Conservation (phyloP, 1,140 invertebrate genomes). For the Zaprionus davidi region DNA sequence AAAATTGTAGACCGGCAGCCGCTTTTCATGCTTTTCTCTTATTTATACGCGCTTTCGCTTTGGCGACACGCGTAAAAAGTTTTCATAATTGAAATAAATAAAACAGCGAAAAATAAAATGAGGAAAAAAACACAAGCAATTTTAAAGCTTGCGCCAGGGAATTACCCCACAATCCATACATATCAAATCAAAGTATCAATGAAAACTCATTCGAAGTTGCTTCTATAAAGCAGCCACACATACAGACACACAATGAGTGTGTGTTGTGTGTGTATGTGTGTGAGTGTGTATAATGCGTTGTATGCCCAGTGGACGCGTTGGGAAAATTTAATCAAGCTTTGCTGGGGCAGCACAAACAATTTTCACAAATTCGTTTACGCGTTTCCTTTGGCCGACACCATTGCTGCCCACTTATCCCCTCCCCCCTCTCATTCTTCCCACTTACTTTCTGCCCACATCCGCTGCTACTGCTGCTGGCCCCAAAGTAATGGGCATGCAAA, state of each 20-base stretch:
- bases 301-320: conserved; percentile 65
- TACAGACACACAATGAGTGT: not conserved
- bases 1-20: conserved; percentile 47
- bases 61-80: conserved; percentile 46
- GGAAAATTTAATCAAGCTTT: conserved; percentile 72
- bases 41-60: conserved; percentile 12
- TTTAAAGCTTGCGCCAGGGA: conserved; percentile 53
- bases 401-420: not conserved
- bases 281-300: conserved; percentile 63
- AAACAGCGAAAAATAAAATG: conserved; percentile 45
- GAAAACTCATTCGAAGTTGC: conserved; percentile 62
- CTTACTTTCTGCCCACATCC: not conserved
- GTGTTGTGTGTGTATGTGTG: conserved; percentile 6
- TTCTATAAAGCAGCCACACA: not conserved
- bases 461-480: not conserved
- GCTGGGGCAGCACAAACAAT: conserved; percentile 62
- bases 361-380: conserved; percentile 78
- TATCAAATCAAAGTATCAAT: conserved; percentile 72
- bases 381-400: conserved; percentile 51
- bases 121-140: conserved; percentile 32
- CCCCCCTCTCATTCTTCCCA: not conserved
- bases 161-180: conserved; percentile 42
- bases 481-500: conserved; percentile 67
- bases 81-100: conserved; percentile 81
- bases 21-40: conserved; percentile 41